Percentiles rank a stretch among this genome's conserved stretches.
Conservation (phyloP, 2,888 invertebrate genomes). For the Monopis laevigella region DNA sequence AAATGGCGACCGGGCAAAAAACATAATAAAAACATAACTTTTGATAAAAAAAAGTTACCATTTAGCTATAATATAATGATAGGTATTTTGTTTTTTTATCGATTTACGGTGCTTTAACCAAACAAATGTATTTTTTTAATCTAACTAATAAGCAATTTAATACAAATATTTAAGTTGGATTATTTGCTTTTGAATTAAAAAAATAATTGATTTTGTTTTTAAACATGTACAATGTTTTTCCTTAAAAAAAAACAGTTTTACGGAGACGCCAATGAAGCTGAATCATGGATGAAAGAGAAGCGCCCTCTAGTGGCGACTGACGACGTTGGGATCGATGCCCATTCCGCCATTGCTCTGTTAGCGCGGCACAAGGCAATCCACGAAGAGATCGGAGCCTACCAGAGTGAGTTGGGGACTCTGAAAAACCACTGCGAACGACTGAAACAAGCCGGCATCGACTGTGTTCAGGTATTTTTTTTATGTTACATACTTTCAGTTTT, state of each 20-base stretch:
- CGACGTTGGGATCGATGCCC: constrained; percentile 94
- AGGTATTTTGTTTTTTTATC: no score
- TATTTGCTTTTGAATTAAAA: no score
- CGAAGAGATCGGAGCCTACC: constrained; percentile 89
- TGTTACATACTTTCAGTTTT: no score
- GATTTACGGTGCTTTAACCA: no score
- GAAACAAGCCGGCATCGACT: constrained; percentile 75
- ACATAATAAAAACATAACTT: neutral
- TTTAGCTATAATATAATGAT: no score
- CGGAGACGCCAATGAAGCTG: constrained; percentile 97
- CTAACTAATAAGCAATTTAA: no score
- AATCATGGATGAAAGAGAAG: constrained; percentile 97
- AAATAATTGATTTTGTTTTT: no score
- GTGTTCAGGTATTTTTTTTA: constrained; percentile 29
- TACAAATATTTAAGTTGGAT: no score
- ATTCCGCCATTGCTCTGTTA: constrained; percentile 87
- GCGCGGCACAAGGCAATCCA: constrained; percentile 88
- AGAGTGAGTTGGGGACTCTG: constrained; percentile 84
- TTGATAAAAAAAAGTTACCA: neutral
- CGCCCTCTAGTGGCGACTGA: constrained; percentile 88
- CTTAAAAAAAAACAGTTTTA: no score
- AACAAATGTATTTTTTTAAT: no score
- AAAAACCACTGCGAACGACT: constrained; percentile 82
- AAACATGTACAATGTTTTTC: no score
- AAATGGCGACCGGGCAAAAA: neutral